A percentile compares a stretch with the other conserved stretches of the same genome.
phyloP scores from a whole-genome alignment of 2,797 vertebrate species.

The Gadopsis bispinosus region DNA sequence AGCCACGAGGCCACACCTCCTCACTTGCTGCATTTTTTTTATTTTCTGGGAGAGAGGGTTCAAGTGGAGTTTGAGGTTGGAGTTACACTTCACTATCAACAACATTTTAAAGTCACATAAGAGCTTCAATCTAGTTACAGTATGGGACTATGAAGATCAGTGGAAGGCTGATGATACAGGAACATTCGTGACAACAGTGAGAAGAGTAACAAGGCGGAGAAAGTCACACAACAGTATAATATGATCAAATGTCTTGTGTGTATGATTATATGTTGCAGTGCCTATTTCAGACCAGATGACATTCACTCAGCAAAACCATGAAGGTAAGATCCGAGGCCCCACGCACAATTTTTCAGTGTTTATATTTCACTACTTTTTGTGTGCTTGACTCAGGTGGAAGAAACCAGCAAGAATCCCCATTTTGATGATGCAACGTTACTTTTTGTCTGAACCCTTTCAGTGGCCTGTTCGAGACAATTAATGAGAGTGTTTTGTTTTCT shows the following conservation, averaged over 20 bases:
- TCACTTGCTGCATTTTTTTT: too few relatives aligned
- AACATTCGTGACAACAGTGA: not conserved
- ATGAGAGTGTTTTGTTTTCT: slow-evolving; percentile 84
- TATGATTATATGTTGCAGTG: slow-evolving; percentile 18
- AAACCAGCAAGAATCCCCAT: slow-evolving; percentile 58
- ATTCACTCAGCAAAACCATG: slow-evolving; percentile 22
- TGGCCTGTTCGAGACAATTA: slow-evolving; percentile 76
- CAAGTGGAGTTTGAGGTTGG: too few relatives aligned
- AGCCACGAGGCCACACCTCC: too few relatives aligned
- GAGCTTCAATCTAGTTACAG: not conserved
- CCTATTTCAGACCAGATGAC: slow-evolving; percentile 20
- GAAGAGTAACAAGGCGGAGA: not conserved
- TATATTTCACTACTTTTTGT: slow-evolving; percentile 27
- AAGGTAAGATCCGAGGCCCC: slow-evolving; percentile 9
- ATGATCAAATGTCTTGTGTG: not conserved
- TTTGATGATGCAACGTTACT: slow-evolving; percentile 77
- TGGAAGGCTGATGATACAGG: not conserved
- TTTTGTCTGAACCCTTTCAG: slow-evolving; percentile 68
- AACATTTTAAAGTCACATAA: not conserved
- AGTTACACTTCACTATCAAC: too few relatives aligned
- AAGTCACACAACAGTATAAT: not conserved
- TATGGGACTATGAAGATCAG: not conserved
- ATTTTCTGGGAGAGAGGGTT: too few relatives aligned
- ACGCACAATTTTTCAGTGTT: slow-evolving; percentile 21
- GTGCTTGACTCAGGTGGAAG: slow-evolving; percentile 66